A percentile compares a stretch with the other conserved stretches of the same genome.
Evolutionary conservation across 2,113 vertebrate genomes (phyloP).

Genomic region (Varanus salvator): DNA sequence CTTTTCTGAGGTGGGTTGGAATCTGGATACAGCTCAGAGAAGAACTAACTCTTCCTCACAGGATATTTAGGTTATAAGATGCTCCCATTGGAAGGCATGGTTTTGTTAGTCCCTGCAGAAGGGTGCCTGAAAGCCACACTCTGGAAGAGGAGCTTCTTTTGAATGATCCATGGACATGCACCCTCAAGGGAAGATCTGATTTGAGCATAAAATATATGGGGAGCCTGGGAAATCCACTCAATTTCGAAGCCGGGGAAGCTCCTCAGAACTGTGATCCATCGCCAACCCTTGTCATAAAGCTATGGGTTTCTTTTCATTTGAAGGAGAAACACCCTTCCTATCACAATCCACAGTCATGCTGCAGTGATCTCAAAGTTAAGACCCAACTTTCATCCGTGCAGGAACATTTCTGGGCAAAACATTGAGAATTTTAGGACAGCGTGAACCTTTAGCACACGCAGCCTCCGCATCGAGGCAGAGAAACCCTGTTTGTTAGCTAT

Average conservation of each 20-base stretch:
- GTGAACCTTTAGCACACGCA: conserved; percentile 18
- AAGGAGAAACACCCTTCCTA: neutral
- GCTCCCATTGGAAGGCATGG: neutral
- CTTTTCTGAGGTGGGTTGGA: neutral
- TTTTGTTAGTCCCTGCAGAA: neutral
- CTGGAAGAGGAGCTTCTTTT: neutral
- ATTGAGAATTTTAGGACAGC: neutral
- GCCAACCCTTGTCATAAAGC: neutral
- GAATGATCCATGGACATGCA: neutral
- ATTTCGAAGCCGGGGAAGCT: too few relatives aligned
- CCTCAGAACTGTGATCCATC: neutral
- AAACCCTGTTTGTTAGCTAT: neutral
- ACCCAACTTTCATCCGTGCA: neutral
- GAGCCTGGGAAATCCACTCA: neutral
- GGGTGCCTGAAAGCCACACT: neutral
- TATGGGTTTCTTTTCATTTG: too few relatives aligned
- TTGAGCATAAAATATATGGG: neutral
- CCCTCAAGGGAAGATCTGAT: neutral
- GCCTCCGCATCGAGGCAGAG: neutral
- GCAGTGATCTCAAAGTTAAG: neutral
- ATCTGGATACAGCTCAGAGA: neutral
- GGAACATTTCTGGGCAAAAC: neutral
- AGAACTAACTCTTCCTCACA: neutral
- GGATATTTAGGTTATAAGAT: neutral
- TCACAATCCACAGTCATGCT: neutral